Conservation (phyloP, 30 jellyfish, hydroid and myxozoan genomes). For the Phacellophora camtschatica region DNA sequence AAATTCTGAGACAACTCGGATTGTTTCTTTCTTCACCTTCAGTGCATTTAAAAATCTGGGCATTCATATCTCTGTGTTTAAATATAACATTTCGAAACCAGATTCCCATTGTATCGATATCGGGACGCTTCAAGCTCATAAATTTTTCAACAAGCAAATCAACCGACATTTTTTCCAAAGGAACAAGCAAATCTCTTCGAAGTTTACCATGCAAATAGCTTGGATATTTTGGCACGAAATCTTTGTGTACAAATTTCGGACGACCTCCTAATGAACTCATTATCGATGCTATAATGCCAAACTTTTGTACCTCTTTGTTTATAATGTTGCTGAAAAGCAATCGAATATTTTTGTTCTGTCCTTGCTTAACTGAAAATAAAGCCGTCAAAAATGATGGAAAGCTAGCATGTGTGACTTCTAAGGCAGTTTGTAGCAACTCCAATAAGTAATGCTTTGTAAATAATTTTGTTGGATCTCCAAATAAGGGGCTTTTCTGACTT, state of each 20-base stretch:
- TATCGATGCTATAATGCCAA: not conserved
- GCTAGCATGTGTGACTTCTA: constrained; percentile 39
- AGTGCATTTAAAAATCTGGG: not conserved
- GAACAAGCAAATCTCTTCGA: not conserved
- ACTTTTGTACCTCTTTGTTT: not conserved
- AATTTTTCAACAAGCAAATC: not conserved
- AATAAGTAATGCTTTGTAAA: constrained; percentile 20
- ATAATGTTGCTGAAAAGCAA: not conserved
- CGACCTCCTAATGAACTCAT: constrained; percentile 15
- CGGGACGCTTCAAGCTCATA: constrained; percentile 16
- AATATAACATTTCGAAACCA: constrained; percentile 16
- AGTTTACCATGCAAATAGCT: constrained; percentile 21
- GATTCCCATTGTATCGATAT: not conserved
- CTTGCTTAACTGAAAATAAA: constrained; percentile 28
- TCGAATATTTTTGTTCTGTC: not conserved
- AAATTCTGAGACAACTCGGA: no score
- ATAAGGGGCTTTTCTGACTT: constrained; percentile 9
- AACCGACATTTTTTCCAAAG: constrained; percentile 25
- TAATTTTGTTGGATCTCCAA: constrained; percentile 24
- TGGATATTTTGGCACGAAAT: constrained; percentile 22
- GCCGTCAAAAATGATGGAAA: constrained; percentile 25
- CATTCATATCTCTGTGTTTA: not conserved
- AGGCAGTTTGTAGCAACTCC: constrained; percentile 19
- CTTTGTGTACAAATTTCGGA: constrained; percentile 22
- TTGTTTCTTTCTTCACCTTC: not conserved